A percentile compares a stretch with the other conserved stretches of the same genome.
phyloP scores from a whole-genome alignment of 2,113 vertebrate genomes.

The Cryptotis parvus region DNA sequence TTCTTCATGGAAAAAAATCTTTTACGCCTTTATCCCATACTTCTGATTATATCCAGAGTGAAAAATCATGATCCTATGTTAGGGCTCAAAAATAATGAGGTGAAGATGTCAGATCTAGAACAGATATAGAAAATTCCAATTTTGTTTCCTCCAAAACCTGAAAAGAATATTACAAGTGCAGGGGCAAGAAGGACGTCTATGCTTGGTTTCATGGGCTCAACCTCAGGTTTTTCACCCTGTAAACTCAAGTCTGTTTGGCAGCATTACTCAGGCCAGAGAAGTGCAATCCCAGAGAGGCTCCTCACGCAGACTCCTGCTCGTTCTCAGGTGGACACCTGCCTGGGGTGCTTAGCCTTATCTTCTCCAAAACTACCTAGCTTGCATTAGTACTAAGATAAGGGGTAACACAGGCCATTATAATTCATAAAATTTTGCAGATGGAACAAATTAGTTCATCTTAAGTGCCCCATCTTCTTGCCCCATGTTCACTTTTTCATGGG shows the following conservation, averaged over 20 bases:
- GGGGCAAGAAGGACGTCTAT: background rate
- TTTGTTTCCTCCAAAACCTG: slow-evolving; percentile 19
- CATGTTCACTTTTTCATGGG: background rate
- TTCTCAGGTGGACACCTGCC: background rate
- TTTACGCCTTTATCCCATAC: background rate
- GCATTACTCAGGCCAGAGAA: background rate
- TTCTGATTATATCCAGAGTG: background rate
- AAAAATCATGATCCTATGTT: background rate
- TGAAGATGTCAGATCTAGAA: background rate
- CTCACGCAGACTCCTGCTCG: background rate
- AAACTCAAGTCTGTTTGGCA: slow-evolving; percentile 19
- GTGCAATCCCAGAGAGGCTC: background rate
- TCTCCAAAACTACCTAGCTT: background rate
- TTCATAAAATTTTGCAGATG: slow-evolving; percentile 12
- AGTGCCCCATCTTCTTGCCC: background rate
- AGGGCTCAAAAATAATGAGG: background rate
- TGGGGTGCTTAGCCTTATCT: background rate
- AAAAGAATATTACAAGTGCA: background rate
- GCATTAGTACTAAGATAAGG: background rate
- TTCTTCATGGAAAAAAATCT: background rate
- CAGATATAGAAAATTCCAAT: background rate
- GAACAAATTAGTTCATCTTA: background rate
- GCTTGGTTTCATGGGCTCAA: too few relatives aligned
- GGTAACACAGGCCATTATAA: background rate
- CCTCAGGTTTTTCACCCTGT: background rate